A percentile compares a stretch with the other conserved stretches of the same genome.
These are phyloP conservation scores for Rhinoptilus africanus DNA, from an alignment of 2,113 vertebrate species.

Conservation along the genomic window DNA sequence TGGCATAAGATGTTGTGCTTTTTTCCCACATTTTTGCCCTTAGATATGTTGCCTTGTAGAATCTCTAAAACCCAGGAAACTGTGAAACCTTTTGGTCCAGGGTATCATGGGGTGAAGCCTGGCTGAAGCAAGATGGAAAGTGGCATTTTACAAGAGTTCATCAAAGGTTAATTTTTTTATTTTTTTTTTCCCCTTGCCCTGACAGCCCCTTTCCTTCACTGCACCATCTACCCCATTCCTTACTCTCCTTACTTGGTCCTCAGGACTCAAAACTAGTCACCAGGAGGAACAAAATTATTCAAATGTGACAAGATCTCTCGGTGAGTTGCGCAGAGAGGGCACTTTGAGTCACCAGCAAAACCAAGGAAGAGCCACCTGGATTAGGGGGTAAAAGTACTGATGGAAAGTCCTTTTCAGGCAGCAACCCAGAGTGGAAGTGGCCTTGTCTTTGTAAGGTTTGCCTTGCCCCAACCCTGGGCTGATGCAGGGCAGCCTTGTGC, in stretches of 20 bases:
- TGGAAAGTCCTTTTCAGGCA: neutral
- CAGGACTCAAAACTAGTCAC: neutral
- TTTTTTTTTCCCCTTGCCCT: neutral
- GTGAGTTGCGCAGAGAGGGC: neutral
- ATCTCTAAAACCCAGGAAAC: neutral
- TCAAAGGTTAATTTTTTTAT: neutral
- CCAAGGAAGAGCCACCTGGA: neutral
- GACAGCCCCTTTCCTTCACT: neutral
- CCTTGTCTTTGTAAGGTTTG: neutral
- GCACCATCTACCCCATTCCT: neutral
- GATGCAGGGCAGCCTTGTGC: neutral
- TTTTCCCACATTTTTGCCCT: neutral
- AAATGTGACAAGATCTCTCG: neutral
- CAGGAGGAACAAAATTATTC: neutral
- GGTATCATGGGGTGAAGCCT: neutral
- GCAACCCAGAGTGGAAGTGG: neutral
- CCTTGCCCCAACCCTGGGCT: neutral
- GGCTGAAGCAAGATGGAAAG: neutral
- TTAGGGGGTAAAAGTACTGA: neutral
- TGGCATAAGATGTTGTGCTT: neutral
- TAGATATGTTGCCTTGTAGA: neutral
- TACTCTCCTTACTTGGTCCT: neutral
- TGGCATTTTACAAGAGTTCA: neutral
- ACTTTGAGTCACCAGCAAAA: neutral
- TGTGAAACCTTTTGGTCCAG: neutral